phyloP scores from a whole-genome alignment of 2,797 vertebrate species.

The Pangasius krempfi region DNA sequence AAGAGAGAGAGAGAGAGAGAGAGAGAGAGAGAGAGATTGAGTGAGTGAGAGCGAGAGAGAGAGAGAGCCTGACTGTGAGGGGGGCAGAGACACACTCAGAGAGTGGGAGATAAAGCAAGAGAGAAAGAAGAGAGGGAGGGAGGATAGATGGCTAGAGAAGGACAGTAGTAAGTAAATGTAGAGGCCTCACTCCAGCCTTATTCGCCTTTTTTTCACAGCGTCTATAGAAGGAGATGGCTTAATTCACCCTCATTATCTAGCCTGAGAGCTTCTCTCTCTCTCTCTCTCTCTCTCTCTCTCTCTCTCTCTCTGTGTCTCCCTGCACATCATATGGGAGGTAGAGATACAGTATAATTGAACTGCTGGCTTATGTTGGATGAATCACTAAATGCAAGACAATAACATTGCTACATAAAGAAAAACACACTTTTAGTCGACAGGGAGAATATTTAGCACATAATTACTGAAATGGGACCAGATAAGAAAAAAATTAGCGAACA shows the following conservation, averaged over 20 bases:
- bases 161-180: slow-evolving; percentile 72
- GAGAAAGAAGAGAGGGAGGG: slow-evolving; percentile 52
- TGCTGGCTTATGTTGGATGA: slow-evolving; percentile 51
- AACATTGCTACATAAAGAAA: slow-evolving; percentile 31
- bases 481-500: slow-evolving; percentile 2
- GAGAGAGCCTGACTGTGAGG: slow-evolving; percentile 35
- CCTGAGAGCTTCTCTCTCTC: slow-evolving; percentile 65
- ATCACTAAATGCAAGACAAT: slow-evolving; percentile 35
- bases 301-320: slow-evolving; percentile 50
- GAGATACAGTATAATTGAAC: slow-evolving; percentile 25
- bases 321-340: slow-evolving; percentile 39
- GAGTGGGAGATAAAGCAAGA: slow-evolving; percentile 51
- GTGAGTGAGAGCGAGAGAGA: slow-evolving; percentile 55
- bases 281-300: slow-evolving; percentile 55
- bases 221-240: slow-evolving; percentile 84
- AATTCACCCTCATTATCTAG: slow-evolving; percentile 81
- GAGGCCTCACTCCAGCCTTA: slow-evolving; percentile 71
- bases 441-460: slow-evolving; percentile 36
- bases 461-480: slow-evolving; percentile 3
- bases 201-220: slow-evolving; percentile 71
- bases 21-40: slow-evolving; percentile 21
- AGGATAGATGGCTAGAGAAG: slow-evolving; percentile 33
- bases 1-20: slow-evolving; percentile 59
- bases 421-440: slow-evolving; percentile 53
- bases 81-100: slow-evolving; percentile 60